phyloP scores from a whole-genome alignment of 2,797 vertebrate species.

The Leuciscus waleckii region DNA sequence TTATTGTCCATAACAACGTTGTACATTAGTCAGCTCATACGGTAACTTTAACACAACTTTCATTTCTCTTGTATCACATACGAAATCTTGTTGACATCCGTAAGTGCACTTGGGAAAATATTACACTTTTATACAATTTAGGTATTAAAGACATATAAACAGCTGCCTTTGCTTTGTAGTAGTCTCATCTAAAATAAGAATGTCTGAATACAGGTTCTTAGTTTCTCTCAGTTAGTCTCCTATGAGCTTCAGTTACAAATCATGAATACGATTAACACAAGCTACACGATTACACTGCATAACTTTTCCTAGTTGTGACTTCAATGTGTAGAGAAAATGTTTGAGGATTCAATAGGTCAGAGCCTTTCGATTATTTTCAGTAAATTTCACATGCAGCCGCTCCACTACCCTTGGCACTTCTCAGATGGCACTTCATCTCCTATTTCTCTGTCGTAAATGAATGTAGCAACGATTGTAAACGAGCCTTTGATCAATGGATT shows the following conservation, averaged over 20 bases:
- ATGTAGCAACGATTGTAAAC: constrained; percentile 15
- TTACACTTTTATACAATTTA: background rate
- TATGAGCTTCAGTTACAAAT: constrained; percentile 7
- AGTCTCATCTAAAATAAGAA: background rate
- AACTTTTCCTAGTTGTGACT: constrained; percentile 9
- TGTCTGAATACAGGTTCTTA: background rate
- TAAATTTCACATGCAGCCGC: constrained; percentile 34
- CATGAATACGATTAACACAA: constrained; percentile 22
- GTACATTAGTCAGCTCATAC: background rate
- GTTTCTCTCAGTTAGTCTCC: background rate
- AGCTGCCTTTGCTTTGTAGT: background rate
- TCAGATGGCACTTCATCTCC: constrained; percentile 32
- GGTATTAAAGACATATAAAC: background rate
- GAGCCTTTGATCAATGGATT: constrained; percentile 39
- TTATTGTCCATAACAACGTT: background rate
- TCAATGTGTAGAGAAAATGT: background rate
- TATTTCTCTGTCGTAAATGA: constrained; percentile 23
- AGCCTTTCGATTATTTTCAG: constrained; percentile 26
- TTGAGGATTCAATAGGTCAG: constrained; percentile 34
- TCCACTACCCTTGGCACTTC: constrained; percentile 39
- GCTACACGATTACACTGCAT: background rate
- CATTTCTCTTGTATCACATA: background rate
- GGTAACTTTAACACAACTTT: background rate
- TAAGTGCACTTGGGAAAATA: background rate
- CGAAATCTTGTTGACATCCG: background rate